Conservation (phyloP, 1,140 invertebrate species). For the Apis florea region DNA sequence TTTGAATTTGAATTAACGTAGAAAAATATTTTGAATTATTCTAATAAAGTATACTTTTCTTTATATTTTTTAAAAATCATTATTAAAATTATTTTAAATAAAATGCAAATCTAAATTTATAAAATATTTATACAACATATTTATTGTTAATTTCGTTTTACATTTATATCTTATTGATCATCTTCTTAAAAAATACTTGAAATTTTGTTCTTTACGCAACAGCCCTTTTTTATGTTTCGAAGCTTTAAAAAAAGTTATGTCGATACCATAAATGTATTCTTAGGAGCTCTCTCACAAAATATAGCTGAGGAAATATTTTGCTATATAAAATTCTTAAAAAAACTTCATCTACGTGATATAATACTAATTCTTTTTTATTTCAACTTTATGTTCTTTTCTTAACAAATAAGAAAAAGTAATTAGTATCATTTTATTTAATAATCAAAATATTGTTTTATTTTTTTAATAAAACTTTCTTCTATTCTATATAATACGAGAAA, state of each 20-base stretch:
- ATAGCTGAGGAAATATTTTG: neutral
- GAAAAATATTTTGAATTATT: too few species aligned
- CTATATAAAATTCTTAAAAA: neutral
- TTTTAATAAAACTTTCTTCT: too few species aligned
- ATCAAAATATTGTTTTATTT: too few species aligned
- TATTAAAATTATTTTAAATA: neutral
- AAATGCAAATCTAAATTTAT: neutral
- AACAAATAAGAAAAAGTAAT: too few species aligned
- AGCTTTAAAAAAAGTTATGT: conserved; percentile 2
- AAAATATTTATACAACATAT: neutral
- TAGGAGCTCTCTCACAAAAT: neutral
- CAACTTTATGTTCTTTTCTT: too few species aligned
- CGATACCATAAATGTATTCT: neutral
- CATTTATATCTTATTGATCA: neutral
- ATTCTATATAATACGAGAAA: too few species aligned
- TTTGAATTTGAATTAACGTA: too few species aligned
- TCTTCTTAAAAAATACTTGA: neutral
- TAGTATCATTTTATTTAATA: too few species aligned
- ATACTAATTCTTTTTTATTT: too few species aligned
- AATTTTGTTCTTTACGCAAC: neutral
- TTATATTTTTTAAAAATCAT: too few species aligned
- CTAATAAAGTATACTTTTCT: too few species aligned
- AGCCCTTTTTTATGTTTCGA: neutral
- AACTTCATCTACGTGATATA: neutral
- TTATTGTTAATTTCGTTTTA: neutral